Percentiles rank a stretch among this genome's conserved stretches.
phyloP scores from a whole-genome alignment of 2,888 invertebrate genomes.

The Heliconius ismenius region DNA sequence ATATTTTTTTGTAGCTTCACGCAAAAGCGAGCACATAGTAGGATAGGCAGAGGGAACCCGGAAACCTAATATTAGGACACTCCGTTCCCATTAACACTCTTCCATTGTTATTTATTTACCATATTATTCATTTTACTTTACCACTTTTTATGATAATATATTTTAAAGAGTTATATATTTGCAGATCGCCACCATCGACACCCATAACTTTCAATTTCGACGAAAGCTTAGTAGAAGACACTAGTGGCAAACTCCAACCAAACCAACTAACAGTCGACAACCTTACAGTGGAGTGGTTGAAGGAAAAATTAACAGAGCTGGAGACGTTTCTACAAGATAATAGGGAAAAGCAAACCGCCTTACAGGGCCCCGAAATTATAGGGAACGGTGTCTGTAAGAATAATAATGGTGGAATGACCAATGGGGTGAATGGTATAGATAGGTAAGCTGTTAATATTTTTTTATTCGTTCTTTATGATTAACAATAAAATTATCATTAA shows the following conservation, averaged over 20 bases:
- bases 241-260: constrained; percentile 92
- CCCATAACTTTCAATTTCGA: constrained; percentile 92
- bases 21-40: too few species aligned
- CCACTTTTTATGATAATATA: neutral
- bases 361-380: constrained; percentile 80
- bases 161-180: constrained; percentile 41
- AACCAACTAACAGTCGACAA: constrained; percentile 95
- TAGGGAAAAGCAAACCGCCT: constrained; percentile 85
- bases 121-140: too few species aligned
- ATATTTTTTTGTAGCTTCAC: too few species aligned
- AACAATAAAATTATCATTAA: too few species aligned
- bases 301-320: constrained; percentile 89
- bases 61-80: too few species aligned
- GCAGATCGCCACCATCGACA: constrained; percentile 89
- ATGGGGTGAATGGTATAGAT: constrained; percentile 81
- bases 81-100: too few species aligned
- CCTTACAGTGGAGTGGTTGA: constrained; percentile 93
- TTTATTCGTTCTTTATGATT: too few species aligned
- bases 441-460: constrained; percentile 55
- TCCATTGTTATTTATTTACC: too few species aligned
- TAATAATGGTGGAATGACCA: constrained; percentile 72
- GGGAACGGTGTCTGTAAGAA: constrained; percentile 78
- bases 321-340: constrained; percentile 90
- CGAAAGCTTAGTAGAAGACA: constrained; percentile 92
- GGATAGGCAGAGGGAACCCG: too few species aligned